These are phyloP conservation scores for Mustelus asterias DNA, from an alignment of 2,113 vertebrate genomes.

Conservation along the genomic window DNA sequence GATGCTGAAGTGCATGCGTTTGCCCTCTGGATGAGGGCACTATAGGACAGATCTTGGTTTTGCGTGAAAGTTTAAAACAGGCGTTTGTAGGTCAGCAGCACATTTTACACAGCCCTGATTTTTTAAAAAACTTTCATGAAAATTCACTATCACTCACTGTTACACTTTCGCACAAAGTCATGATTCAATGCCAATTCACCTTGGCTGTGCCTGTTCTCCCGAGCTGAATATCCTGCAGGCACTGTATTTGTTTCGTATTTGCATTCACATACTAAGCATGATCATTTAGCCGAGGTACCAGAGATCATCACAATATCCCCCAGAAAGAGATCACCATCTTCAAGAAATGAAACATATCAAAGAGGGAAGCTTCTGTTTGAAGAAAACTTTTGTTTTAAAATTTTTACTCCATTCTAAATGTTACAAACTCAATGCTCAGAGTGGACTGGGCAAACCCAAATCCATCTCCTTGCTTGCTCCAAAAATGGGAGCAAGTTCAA, in stretches of 20 bases:
- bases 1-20: background rate
- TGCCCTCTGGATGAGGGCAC: background rate
- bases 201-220: background rate
- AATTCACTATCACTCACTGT: background rate
- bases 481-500: no score
- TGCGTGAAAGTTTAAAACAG: background rate
- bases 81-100: background rate
- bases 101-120: background rate
- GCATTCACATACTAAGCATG: background rate
- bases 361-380: background rate
- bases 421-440: no score
- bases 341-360: background rate
- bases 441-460: no score
- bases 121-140: background rate
- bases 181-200: background rate
- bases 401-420: no score
- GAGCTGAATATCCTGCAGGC: background rate
- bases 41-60: background rate
- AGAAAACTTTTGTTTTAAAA: background rate
- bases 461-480: no score
- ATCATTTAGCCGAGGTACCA: background rate
- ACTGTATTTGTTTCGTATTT: background rate
- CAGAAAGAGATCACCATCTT: background rate
- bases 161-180: background rate
- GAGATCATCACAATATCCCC: background rate